phyloP scores from a whole-genome alignment of 2,888 invertebrate genomes.

The Oscheius myriophilus region DNA sequence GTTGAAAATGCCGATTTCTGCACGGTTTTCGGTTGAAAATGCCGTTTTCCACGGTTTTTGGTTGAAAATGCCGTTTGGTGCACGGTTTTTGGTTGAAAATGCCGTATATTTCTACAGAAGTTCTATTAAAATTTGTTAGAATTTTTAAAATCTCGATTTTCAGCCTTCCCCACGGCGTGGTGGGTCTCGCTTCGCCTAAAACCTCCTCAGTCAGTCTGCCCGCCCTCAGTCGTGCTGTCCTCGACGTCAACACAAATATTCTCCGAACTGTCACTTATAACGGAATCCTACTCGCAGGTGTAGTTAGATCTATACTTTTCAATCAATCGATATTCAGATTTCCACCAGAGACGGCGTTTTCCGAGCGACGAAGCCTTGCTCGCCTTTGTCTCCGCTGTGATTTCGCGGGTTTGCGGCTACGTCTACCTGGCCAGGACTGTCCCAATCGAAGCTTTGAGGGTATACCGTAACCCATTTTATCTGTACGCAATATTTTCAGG shows the following conservation, averaged over 20 bases:
- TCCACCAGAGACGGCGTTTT: constrained; percentile 16
- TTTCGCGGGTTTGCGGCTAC: constrained; percentile 21
- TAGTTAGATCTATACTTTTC: not conserved
- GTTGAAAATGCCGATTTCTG: too few relatives aligned
- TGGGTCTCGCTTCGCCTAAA: constrained; percentile 12
- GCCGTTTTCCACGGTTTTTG: too few relatives aligned
- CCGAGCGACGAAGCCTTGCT: constrained; percentile 24
- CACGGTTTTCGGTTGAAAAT: too few relatives aligned
- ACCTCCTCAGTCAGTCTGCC: constrained; percentile 19
- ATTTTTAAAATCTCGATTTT: constrained; percentile 12
- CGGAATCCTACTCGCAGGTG: constrained; percentile 26
- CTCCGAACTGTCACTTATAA: constrained; percentile 18
- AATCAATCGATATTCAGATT: constrained; percentile 7
- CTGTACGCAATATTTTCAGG: not conserved
- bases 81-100: too few relatives aligned
- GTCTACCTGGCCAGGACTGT: constrained; percentile 24
- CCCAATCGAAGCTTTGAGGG: constrained; percentile 13
- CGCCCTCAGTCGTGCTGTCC: constrained; percentile 9
- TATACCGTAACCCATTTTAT: not conserved
- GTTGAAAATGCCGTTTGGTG: too few relatives aligned
- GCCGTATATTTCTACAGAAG: too few relatives aligned
- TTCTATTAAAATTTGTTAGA: too few relatives aligned
- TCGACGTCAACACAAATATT: constrained; percentile 20
- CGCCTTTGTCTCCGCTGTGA: constrained; percentile 13
- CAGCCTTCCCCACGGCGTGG: constrained; percentile 26